phyloP scores from a whole-genome alignment of 2,888 invertebrate genomes.

The Rosalia funebris region DNA sequence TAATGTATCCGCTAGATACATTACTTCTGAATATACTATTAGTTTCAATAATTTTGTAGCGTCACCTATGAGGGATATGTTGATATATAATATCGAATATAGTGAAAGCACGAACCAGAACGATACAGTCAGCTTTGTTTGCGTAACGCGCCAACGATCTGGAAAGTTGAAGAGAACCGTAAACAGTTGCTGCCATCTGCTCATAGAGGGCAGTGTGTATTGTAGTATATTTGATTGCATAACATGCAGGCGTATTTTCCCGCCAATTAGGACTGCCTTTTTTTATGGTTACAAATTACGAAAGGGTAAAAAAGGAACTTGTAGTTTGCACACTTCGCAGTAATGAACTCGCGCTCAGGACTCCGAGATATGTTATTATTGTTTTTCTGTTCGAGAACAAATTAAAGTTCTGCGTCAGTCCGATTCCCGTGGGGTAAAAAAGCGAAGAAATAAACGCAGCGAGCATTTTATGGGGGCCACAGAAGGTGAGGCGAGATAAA shows the following conservation, averaged over 20 bases:
- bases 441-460: conserved; percentile 6
- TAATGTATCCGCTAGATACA: no score
- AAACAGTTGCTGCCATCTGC: not conserved
- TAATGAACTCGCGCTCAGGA: not conserved
- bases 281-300: not conserved
- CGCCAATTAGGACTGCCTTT: not conserved
- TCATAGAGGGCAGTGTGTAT: not conserved
- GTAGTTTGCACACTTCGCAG: not conserved
- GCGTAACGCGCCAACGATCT: not conserved
- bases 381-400: conserved; percentile 13
- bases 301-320: not conserved
- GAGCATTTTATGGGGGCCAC: conserved; percentile 4
- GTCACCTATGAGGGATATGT: not conserved
- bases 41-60: no score
- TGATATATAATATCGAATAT: not conserved
- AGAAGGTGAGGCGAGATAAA: conserved; percentile 19
- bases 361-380: conserved; percentile 1
- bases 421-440: conserved; percentile 8
- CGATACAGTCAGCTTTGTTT: not conserved
- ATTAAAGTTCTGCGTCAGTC: conserved; percentile 14
- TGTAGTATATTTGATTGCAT: not conserved
- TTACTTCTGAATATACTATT: no score
- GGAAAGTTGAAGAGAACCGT: not conserved
- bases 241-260: not conserved
- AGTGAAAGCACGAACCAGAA: not conserved